These are phyloP conservation scores for Barypeithes pellucidus DNA, from an alignment of 2,888 invertebrate genomes.

Conservation along the genomic window DNA sequence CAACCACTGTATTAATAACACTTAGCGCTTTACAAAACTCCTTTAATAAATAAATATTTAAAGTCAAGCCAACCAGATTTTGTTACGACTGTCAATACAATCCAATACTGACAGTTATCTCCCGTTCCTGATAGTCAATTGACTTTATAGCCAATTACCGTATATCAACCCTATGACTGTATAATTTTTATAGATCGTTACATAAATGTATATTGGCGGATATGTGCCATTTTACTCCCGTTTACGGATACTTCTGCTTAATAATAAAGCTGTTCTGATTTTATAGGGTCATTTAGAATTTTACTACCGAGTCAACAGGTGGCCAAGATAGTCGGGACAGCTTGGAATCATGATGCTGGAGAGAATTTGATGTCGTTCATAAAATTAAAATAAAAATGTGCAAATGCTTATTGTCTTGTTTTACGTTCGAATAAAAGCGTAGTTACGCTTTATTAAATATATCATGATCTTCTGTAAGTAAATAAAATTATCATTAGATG, in stretches of 20 bases:
- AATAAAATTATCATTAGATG: no score
- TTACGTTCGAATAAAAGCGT: background rate
- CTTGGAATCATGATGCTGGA: slow-evolving; percentile 6
- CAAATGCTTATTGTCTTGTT: slow-evolving; percentile 1
- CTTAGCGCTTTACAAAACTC: background rate
- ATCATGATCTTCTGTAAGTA: background rate
- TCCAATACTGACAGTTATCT: background rate
- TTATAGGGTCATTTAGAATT: slow-evolving; percentile 40
- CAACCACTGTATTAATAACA: background rate
- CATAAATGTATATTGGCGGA: slow-evolving; percentile 23
- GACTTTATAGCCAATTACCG: slow-evolving; percentile 23
- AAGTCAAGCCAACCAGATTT: background rate
- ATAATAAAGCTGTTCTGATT: slow-evolving; percentile 44
- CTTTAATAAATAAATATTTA: no score
- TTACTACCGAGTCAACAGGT: slow-evolving; percentile 33
- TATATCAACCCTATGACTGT: slow-evolving; percentile 28
- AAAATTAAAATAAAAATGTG: slow-evolving; percentile 27
- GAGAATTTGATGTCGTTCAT: slow-evolving; percentile 10
- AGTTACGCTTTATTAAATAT: background rate
- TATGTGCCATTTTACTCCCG: slow-evolving; percentile 33
- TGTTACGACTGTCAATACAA: slow-evolving; percentile 18
- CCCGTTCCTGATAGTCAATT: slow-evolving; percentile 9
- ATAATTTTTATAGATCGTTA: slow-evolving; percentile 25
- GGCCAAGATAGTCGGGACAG: slow-evolving; percentile 24
- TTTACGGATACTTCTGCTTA: slow-evolving; percentile 44